phyloP scores from a whole-genome alignment of 2,888 invertebrate species.

The Tholera decimalis region DNA sequence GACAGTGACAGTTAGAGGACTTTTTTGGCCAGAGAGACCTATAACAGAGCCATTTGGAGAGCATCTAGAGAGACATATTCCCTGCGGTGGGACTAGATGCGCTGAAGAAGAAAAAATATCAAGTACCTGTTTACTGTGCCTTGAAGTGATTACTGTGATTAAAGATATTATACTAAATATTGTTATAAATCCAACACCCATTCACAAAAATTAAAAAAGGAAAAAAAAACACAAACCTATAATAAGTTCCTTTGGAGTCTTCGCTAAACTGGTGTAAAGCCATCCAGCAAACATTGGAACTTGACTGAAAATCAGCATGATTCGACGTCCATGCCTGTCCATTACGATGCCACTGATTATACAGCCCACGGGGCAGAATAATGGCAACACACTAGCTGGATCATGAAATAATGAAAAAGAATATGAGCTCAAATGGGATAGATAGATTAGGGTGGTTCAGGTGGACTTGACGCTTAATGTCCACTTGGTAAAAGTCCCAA shows the following conservation, averaged over 20 bases:
- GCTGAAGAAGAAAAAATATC: too few species aligned
- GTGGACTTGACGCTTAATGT: not conserved
- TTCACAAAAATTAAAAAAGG: not conserved
- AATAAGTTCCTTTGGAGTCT: conserved; percentile 88
- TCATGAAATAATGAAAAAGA: conserved; percentile 30
- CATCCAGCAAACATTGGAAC: conserved; percentile 93
- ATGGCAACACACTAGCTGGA: conserved; percentile 91
- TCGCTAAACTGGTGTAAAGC: conserved; percentile 90
- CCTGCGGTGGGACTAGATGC: too few species aligned
- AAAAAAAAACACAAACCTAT: conserved; percentile 79
- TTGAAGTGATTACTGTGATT: too few species aligned
- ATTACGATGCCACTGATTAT: conserved; percentile 92
- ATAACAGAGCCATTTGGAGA: too few species aligned
- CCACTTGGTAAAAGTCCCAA: not conserved
- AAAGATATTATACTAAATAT: too few species aligned
- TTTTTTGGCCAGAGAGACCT: too few species aligned
- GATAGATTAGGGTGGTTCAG: not conserved
- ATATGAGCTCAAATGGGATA: not conserved
- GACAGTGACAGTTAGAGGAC: too few species aligned
- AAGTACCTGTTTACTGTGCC: too few species aligned
- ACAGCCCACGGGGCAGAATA: conserved; percentile 92
- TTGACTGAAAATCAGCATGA: conserved; percentile 90
- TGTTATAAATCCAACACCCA: not conserved
- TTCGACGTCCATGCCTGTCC: conserved; percentile 92
- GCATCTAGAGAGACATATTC: too few species aligned